Evolutionary conservation across 2,113 vertebrate species (phyloP), one percentile per base, ranked within the genome.

Genomic region (Cheilinus undulatus): DNA sequence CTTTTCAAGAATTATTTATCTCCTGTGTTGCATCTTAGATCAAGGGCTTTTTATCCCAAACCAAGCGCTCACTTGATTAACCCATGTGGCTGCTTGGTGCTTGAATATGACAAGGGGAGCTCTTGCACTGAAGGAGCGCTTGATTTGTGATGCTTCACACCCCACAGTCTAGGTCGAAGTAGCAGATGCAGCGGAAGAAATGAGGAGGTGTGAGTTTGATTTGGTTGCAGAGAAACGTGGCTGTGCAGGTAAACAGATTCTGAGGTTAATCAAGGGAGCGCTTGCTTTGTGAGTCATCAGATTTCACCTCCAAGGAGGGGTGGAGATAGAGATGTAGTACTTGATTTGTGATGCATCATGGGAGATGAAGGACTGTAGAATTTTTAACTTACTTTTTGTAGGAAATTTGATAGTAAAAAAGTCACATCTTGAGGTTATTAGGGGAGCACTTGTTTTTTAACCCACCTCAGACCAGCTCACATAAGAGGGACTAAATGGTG

Each of bases 361-460:
- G 10, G 63, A 49, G 24, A 20, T 32, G 5, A 45, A n/a, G n/a
- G n/a, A n/a, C n/a, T n/a, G n/a, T n/a, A n/a, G n/a, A n/a, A n/a
- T n/a, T n/a, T n/a, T n/a, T n/a, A n/a, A n/a, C n/a, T n/a, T n/a
- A n/a, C n/a, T n/a, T n/a, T 13, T 26, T 13, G 53, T 1, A 10
- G 32, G 32, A 34, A 34, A 34, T 38, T 12, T 38, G 13, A 38
- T 14, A 14, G 34, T 38, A 13, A 36, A 36, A 36, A 36, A 1
- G 2, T 36, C 12, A 36, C 1, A 3, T 36, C 34, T 12, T 36
- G 36, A 38, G 36, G 36, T 38, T 19, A 5, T 32, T 2, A 26
- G 26, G 36, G 56, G 22, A 38, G 56, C 56, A 22, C 56, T 58
- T 58, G 56, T 3, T 58, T 38, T 57, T 15, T 7, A 20, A 20